Conservation (phyloP, 2,797 vertebrate genomes). For the Capromys pilorides region DNA sequence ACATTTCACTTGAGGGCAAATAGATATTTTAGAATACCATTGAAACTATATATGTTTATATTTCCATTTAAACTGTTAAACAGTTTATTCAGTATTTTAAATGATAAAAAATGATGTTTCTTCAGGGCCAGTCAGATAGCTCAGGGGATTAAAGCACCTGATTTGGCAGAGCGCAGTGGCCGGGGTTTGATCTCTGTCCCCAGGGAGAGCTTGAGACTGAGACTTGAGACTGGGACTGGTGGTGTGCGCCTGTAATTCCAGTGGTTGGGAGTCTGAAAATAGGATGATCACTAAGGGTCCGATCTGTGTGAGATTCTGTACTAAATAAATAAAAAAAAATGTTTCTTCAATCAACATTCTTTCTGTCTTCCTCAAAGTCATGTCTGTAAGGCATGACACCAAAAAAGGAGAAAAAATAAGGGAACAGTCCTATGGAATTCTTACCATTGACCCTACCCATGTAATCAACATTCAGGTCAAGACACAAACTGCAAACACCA, state of each 20-base stretch:
- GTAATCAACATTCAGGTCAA: neutral
- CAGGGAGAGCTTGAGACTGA: too few relatives aligned
- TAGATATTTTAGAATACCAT: neutral
- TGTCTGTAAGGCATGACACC: neutral
- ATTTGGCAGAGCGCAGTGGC: too few relatives aligned
- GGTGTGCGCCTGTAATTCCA: too few relatives aligned
- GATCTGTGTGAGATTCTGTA: too few relatives aligned
- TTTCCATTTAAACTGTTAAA: neutral
- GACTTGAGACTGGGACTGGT: too few relatives aligned
- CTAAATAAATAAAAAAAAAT: neutral
- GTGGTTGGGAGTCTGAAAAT: too few relatives aligned
- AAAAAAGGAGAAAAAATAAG: neutral
- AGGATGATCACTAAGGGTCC: too few relatives aligned
- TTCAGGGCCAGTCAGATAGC: too few relatives aligned
- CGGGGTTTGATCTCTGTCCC: too few relatives aligned
- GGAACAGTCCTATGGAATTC: neutral
- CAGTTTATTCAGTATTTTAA: neutral
- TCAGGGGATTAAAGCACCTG: too few relatives aligned
- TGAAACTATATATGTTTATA: neutral
- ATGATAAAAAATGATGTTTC: neutral
- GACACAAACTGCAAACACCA: neutral
- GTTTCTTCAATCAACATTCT: neutral
- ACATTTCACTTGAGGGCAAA: neutral
- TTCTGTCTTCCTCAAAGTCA: neutral
- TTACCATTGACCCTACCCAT: accelerated